Percentiles rank a stretch among this genome's conserved stretches.
These are phyloP conservation scores for Anoplophora glabripennis DNA, from an alignment of 1,140 invertebrate species.

Conservation along the genomic window DNA sequence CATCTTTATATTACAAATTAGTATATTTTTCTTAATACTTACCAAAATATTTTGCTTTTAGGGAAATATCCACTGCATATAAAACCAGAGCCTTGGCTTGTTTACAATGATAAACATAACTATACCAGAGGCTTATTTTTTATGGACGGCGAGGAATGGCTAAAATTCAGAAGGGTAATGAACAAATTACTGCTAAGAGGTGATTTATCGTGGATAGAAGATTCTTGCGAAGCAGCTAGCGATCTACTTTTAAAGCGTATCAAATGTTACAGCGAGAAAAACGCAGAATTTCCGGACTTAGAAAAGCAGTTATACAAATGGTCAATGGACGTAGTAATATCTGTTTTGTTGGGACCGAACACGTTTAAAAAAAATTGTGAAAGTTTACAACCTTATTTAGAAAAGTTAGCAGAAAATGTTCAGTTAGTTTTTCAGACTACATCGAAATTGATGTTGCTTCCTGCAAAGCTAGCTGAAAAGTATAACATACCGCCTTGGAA, in stretches of 20 bases:
- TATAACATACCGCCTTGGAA: slow-evolving; percentile 68
- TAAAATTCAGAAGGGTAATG: slow-evolving; percentile 63
- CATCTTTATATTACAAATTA: too few relatives aligned
- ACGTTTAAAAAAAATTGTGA: slow-evolving; percentile 45
- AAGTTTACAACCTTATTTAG: slow-evolving; percentile 49
- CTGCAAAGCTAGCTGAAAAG: slow-evolving; percentile 62
- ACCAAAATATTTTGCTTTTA: slow-evolving; percentile 10
- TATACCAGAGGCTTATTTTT: slow-evolving; percentile 79
- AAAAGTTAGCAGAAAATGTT: slow-evolving; percentile 61
- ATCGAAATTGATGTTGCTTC: slow-evolving; percentile 64
- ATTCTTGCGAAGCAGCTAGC: slow-evolving; percentile 54
- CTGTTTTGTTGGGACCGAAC: slow-evolving; percentile 63
- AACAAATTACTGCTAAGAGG: slow-evolving; percentile 69
- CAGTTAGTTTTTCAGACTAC: slow-evolving; percentile 73
- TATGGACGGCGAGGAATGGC: slow-evolving; percentile 83
- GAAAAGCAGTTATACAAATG: slow-evolving; percentile 70
- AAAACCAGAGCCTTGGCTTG: slow-evolving; percentile 76
- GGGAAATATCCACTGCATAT: slow-evolving; percentile 70
- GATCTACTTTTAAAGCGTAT: slow-evolving; percentile 33
- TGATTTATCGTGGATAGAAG: slow-evolving; percentile 48
- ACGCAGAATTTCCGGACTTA: slow-evolving; percentile 49
- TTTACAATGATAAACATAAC: slow-evolving; percentile 71
- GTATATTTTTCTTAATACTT: too few relatives aligned
- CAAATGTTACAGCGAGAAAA: slow-evolving; percentile 1
- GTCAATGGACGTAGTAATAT: slow-evolving; percentile 71